Conservation (phyloP, 2,113 vertebrate species). For the Neotoma lepida region DNA sequence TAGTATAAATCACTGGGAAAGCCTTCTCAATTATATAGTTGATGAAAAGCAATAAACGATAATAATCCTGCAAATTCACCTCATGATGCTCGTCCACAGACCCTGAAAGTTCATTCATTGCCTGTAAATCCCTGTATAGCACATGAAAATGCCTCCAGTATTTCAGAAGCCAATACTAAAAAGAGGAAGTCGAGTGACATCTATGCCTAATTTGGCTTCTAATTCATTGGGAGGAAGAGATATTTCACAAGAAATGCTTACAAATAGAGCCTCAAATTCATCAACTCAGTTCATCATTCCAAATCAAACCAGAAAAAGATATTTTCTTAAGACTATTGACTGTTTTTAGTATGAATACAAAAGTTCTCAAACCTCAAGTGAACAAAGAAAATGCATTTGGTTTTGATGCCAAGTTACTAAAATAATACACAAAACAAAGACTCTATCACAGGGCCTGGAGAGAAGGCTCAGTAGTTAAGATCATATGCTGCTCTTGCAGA, state of each 20-base stretch:
- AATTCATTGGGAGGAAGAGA: slow-evolving; percentile 31
- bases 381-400: slow-evolving; percentile 23
- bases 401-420: slow-evolving; percentile 47
- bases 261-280: slow-evolving; percentile 15
- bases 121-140: slow-evolving; percentile 64
- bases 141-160: slow-evolving; percentile 62
- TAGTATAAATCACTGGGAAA: slow-evolving; percentile 73
- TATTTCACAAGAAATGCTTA: slow-evolving; percentile 60
- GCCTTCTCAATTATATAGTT: slow-evolving; percentile 74
- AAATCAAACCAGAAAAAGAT: slow-evolving; percentile 26
- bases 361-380: slow-evolving; percentile 11
- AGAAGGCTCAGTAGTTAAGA: background rate
- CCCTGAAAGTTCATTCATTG: slow-evolving; percentile 58
- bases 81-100: slow-evolving; percentile 66
- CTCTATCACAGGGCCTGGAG: background rate
- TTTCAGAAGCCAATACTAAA: slow-evolving; percentile 63
- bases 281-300: slow-evolving; percentile 37
- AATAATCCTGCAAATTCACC: slow-evolving; percentile 75
- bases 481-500: background rate
- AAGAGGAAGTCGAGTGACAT: slow-evolving; percentile 61
- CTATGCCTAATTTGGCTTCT: slow-evolving; percentile 61
- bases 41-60: slow-evolving; percentile 80
- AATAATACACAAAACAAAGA: slow-evolving; percentile 42
- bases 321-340: background rate
- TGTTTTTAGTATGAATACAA: slow-evolving; percentile 1